A percentile compares a stretch with the other conserved stretches of the same genome.
These are phyloP conservation scores for Grapholita molesta DNA, from an alignment of 1,140 invertebrate species.

Conservation along the genomic window DNA sequence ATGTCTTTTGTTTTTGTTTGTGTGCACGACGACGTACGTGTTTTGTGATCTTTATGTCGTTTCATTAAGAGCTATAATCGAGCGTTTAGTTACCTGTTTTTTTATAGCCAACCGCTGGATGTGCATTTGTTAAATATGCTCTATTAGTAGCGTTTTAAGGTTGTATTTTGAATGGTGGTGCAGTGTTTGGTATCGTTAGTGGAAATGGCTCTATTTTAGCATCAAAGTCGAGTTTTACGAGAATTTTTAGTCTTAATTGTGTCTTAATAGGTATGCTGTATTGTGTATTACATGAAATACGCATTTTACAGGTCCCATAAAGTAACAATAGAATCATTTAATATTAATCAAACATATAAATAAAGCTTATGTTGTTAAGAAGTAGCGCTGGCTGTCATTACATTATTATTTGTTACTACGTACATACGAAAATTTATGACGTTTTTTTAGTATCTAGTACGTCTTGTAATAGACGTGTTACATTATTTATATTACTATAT, in stretches of 20 bases:
- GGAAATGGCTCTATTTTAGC: neutral
- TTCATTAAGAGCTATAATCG: neutral
- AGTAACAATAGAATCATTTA: neutral
- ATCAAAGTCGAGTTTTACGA: neutral
- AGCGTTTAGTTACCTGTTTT: neutral
- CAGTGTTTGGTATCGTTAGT: neutral
- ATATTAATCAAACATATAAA: neutral
- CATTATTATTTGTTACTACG: no score
- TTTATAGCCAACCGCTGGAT: neutral
- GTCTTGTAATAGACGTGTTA: no score
- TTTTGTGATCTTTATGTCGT: slow-evolving; percentile 17
- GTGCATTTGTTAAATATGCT: neutral
- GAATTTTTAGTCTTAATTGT: neutral
- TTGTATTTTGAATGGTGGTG: neutral
- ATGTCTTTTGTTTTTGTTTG: slow-evolving; percentile 28
- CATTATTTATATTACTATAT: no score
- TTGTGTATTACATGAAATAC: neutral
- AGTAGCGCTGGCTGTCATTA: no score
- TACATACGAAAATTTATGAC: no score
- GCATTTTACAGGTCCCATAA: neutral
- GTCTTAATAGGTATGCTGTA: neutral
- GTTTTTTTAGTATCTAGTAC: no score
- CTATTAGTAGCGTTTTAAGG: neutral
- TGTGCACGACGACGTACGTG: neutral
- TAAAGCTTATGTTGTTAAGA: no score